Conservation (phyloP, 1,140 invertebrate species). For the Pissodes strobi region DNA sequence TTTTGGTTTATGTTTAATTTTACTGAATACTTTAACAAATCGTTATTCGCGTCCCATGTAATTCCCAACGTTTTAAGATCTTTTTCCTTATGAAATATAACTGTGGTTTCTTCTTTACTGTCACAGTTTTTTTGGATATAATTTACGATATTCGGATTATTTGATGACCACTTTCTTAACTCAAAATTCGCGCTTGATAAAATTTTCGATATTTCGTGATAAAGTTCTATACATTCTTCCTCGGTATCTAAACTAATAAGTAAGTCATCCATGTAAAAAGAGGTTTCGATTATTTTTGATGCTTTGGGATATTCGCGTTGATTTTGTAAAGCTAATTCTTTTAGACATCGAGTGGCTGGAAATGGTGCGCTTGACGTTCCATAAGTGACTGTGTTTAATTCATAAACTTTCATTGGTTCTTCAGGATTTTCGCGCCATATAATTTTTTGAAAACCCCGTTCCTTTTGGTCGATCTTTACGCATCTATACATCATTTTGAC, state of each 20-base stretch:
- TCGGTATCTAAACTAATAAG: constrained; percentile 34
- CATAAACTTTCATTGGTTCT: constrained; percentile 41
- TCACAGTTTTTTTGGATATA: background rate
- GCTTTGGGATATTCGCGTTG: constrained; percentile 43
- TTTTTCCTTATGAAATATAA: background rate
- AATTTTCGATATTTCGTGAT: constrained; percentile 16
- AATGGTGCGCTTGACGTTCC: constrained; percentile 48
- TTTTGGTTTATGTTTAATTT: background rate
- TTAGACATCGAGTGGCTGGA: constrained; percentile 45
- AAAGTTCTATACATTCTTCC: constrained; percentile 16
- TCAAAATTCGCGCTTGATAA: constrained; percentile 17
- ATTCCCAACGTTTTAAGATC: constrained; percentile 18
- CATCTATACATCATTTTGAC: constrained; percentile 58
- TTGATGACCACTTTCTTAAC: constrained; percentile 28
- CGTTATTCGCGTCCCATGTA: constrained; percentile 1
- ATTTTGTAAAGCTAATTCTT: constrained; percentile 47
- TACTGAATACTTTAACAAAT: constrained; percentile 3
- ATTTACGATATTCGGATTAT: background rate
- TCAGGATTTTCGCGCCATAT: constrained; percentile 47
- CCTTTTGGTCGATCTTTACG: constrained; percentile 47
- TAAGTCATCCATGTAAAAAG: constrained; percentile 59
- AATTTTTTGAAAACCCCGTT: constrained; percentile 52
- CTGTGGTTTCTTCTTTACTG: too few species aligned
- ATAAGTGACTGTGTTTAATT: too few species aligned
- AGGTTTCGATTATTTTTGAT: constrained; percentile 40